Conservation (phyloP, 2,888 invertebrate species). For the Acronicta aceris region DNA sequence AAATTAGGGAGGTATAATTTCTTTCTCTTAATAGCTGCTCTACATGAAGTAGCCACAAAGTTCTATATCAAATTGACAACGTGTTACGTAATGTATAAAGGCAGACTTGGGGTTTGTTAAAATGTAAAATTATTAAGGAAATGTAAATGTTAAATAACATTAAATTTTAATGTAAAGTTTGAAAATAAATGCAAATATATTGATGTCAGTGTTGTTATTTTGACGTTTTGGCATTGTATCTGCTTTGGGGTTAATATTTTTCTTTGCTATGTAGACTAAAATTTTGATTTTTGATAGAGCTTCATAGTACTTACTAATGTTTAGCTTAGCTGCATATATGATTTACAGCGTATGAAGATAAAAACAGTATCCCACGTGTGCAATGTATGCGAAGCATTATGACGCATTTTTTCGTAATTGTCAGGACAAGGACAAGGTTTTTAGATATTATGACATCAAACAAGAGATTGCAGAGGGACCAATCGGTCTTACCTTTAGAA, state of each 20-base stretch:
- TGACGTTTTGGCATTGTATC: not conserved
- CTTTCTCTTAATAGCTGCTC: not conserved
- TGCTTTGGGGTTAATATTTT: not conserved
- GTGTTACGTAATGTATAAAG: slow-evolving; percentile 55
- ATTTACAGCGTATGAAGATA: too few species aligned
- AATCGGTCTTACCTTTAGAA: too few species aligned
- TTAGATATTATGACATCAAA: too few species aligned
- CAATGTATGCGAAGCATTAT: too few species aligned
- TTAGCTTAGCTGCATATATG: not conserved
- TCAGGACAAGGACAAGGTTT: too few species aligned
- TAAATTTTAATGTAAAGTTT: slow-evolving; percentile 65
- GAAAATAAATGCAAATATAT: slow-evolving; percentile 63
- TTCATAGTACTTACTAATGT: too few species aligned
- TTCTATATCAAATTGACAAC: slow-evolving; percentile 47
- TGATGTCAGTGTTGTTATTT: slow-evolving; percentile 45
- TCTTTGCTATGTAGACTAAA: not conserved
- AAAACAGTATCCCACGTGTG: too few species aligned
- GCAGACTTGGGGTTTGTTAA: slow-evolving; percentile 55
- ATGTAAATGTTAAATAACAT: slow-evolving; percentile 62
- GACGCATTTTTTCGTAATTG: too few species aligned
- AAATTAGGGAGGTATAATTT: too few species aligned
- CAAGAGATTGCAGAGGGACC: too few species aligned
- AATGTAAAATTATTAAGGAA: slow-evolving; percentile 56
- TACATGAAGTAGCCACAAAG: slow-evolving; percentile 23
- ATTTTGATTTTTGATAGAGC: too few species aligned